Conservation (phyloP, 2,888 invertebrate species). For the Spodoptera littoralis region DNA sequence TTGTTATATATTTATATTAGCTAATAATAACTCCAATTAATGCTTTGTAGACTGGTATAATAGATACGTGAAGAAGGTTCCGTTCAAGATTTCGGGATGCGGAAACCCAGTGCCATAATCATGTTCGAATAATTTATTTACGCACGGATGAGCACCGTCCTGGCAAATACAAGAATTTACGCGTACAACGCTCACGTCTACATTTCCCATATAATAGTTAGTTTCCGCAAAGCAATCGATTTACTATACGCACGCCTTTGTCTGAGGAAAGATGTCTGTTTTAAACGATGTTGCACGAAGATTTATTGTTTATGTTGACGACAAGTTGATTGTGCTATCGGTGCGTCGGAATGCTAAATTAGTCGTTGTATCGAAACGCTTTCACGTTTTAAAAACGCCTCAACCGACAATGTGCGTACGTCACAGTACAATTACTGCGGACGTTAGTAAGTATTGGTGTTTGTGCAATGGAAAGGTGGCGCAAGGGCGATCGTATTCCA, state of each 20-base stretch:
- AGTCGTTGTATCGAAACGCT: slow-evolving; percentile 58
- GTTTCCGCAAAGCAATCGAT: slow-evolving; percentile 48
- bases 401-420: slow-evolving; percentile 48
- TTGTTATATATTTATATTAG: neutral
- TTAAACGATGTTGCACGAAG: slow-evolving; percentile 39
- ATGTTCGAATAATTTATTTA: slow-evolving; percentile 52
- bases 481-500: slow-evolving; percentile 56
- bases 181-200: slow-evolving; percentile 30
- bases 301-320: slow-evolving; percentile 53
- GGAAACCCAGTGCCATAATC: slow-evolving; percentile 46
- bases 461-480: slow-evolving; percentile 57
- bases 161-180: slow-evolving; percentile 55
- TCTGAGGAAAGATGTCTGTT: slow-evolving; percentile 21
- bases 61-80: slow-evolving; percentile 15
- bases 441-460: slow-evolving; percentile 47
- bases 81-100: slow-evolving; percentile 45
- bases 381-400: slow-evolving; percentile 55
- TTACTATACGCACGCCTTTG: slow-evolving; percentile 41
- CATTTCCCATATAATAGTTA: slow-evolving; percentile 53
- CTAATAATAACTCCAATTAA: slow-evolving; percentile 1
- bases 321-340: slow-evolving; percentile 56
- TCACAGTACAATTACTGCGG: slow-evolving; percentile 48
- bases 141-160: slow-evolving; percentile 49
- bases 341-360: slow-evolving; percentile 62
- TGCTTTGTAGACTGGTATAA: slow-evolving; percentile 11